Percentiles rank a stretch among this genome's conserved stretches.
phyloP scores from a whole-genome alignment of 2,797 vertebrate genomes.

The Enteromius anoplus region DNA sequence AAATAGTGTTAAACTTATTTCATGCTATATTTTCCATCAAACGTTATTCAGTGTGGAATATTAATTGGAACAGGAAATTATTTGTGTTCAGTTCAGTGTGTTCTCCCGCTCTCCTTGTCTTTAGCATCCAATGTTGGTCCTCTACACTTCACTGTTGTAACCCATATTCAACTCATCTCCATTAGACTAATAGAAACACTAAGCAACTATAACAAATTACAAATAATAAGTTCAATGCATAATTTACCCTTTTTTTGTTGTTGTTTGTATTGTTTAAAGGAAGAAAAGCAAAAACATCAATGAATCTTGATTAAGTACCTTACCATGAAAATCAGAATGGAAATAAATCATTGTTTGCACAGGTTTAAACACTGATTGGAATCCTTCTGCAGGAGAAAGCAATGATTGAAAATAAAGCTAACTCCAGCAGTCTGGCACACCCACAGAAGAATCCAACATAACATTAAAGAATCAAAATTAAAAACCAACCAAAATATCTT shows the following conservation, averaged over 20 bases:
- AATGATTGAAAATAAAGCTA: constrained; percentile 18
- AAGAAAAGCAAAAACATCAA: constrained; percentile 2
- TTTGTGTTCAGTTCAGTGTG: not conserved
- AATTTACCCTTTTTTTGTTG: not conserved
- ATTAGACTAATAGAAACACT: not conserved
- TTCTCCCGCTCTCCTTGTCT: not conserved
- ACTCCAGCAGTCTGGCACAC: not conserved
- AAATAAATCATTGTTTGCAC: constrained; percentile 21
- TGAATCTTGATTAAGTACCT: constrained; percentile 24
- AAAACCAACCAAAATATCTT: not conserved
- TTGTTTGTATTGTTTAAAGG: not conserved
- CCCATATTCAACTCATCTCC: not conserved
- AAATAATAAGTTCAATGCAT: not conserved
- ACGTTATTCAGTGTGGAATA: constrained; percentile 5
- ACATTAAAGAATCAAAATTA: not conserved
- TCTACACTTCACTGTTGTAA: not conserved
- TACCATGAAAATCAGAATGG: not conserved
- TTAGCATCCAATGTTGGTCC: not conserved
- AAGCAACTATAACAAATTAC: not conserved
- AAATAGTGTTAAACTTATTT: not conserved
- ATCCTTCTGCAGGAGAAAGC: not conserved
- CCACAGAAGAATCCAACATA: not conserved
- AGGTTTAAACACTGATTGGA: constrained; percentile 4
- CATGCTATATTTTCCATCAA: not conserved
- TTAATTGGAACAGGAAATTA: not conserved